Conservation (phyloP, 1,140 invertebrate species). For the Neodiprion virginianus region DNA sequence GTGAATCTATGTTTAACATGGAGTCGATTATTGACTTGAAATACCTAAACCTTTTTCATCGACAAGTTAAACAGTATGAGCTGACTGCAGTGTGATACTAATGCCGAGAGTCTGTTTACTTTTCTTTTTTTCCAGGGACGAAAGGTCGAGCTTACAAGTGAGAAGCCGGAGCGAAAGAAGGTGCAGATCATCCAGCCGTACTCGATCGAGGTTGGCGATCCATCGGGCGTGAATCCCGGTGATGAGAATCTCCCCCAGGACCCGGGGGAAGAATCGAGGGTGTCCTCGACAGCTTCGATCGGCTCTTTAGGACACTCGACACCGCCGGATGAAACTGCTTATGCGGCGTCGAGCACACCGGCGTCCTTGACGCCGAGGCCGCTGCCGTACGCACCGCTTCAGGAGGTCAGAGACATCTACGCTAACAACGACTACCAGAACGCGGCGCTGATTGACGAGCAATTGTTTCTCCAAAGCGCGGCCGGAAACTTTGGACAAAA, state of each 20-base stretch:
- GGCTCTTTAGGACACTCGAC: slow-evolving; percentile 22
- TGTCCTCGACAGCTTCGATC: slow-evolving; percentile 2
- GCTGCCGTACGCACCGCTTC: neutral
- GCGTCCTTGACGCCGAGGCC: neutral
- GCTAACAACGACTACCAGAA: slow-evolving; percentile 1
- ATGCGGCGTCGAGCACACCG: slow-evolving; percentile 7
- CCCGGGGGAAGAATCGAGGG: neutral
- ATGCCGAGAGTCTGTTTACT: too few relatives aligned
- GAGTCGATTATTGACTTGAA: too few relatives aligned
- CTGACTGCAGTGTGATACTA: too few relatives aligned
- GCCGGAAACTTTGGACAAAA: neutral
- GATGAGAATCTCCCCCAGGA: slow-evolving; percentile 24
- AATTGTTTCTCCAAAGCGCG: neutral
- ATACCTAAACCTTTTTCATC: too few relatives aligned
- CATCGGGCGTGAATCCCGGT: slow-evolving; percentile 16
- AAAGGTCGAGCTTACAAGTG: neutral
- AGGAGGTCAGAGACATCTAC: slow-evolving; percentile 3
- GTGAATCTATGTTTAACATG: too few relatives aligned
- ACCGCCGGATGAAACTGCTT: slow-evolving; percentile 21
- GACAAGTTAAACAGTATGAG: too few relatives aligned
- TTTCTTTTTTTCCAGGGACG: neutral
- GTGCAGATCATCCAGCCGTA: slow-evolving; percentile 34
- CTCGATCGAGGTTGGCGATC: slow-evolving; percentile 12
- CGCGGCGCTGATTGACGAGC: neutral
- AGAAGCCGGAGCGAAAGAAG: slow-evolving; percentile 1